Evolutionary conservation across 2,888 invertebrate genomes (phyloP), one percentile per base, ranked within the genome.

Genomic region (Pyrochroa serraticornis): DNA sequence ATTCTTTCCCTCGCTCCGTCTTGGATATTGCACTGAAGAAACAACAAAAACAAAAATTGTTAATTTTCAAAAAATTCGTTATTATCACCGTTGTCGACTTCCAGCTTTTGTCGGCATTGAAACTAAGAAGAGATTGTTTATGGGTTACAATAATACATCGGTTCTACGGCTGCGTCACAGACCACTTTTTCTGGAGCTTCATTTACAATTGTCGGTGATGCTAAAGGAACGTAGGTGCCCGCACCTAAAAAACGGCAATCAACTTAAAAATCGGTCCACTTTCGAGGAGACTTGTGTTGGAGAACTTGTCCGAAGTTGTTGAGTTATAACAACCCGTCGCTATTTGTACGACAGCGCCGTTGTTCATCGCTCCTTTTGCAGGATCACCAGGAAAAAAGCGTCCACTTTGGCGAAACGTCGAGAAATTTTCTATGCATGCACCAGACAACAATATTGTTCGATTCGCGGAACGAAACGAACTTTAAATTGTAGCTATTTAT

Each of bases 1-100:
- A 37, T 52, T 9, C 34, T 52, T 33, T 10, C 52, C 31, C 49
- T 49, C 35, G 35, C 62, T 6, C 35, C 35, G 35, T 10, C 3
- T 10, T 64, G 67, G 62, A 62, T 52, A 62, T 59, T 64, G 67
- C 66, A 67, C 67, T 67, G 59, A 67, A 68, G 64, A 65, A 57
- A 63, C 63, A 67, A 67, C 67, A 67, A 64, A 68, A 66, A n/a
- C n/a, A n/a, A n/a, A n/a, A n/a, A n/a, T n/a, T n/a, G 22, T 5
- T 3, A 22, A 22, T 22, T 22, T 22, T 22, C 22, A 5, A 22
- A 22, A 22, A 22, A 22, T 22, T 22, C 3, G n/a, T n/a, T n/a
- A n/a, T n/a, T n/a, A n/a, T n/a, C n/a, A n/a, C n/a, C n/a, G n/a
- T n/a, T n/a, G 22, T 22, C 22, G 22, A 22, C 3, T 22, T 5